Percentiles rank a stretch among this genome's conserved stretches.
phyloP scores from a whole-genome alignment of 2,888 invertebrate genomes.

The Campoplex capitator region DNA sequence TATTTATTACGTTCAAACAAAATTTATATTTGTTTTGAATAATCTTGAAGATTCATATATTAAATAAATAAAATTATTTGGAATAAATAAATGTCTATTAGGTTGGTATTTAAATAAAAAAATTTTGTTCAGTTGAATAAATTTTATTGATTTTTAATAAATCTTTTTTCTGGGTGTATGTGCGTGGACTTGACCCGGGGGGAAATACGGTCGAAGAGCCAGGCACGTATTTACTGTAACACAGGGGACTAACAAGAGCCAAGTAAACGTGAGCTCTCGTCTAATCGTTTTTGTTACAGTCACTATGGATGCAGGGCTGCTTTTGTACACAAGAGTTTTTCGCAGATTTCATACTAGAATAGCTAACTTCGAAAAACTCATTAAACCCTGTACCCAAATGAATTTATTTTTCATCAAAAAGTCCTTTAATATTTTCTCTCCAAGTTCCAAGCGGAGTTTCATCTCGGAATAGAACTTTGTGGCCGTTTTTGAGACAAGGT shows the following conservation, averaged over 20 bases:
- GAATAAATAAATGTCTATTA: too few relatives aligned
- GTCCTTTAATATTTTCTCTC: not conserved
- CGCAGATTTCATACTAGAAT: not conserved
- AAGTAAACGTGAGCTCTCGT: slow-evolving; percentile 27
- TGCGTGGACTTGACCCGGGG: slow-evolving; percentile 59
- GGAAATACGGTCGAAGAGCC: slow-evolving; percentile 42
- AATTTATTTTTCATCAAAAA: not conserved
- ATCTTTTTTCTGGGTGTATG: too few relatives aligned
- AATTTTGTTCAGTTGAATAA: too few relatives aligned
- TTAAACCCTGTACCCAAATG: not conserved
- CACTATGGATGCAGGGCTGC: not conserved
- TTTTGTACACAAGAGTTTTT: not conserved
- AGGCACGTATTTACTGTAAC: slow-evolving; percentile 47
- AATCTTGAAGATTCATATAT: too few relatives aligned
- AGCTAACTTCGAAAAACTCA: not conserved
- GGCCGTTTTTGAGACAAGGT: too few relatives aligned
- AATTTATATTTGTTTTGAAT: too few relatives aligned
- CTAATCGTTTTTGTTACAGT: slow-evolving; percentile 3
- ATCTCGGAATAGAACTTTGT: not conserved
- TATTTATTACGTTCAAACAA: too few relatives aligned
- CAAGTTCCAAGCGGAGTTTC: not conserved
- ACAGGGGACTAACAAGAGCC: slow-evolving; percentile 20
- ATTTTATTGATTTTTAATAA: too few relatives aligned
- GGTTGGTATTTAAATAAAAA: too few relatives aligned
- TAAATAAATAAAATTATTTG: too few relatives aligned